Evolutionary conservation across 2,888 invertebrate species (phyloP).

Genomic region (Bugulina stolonifera): DNA sequence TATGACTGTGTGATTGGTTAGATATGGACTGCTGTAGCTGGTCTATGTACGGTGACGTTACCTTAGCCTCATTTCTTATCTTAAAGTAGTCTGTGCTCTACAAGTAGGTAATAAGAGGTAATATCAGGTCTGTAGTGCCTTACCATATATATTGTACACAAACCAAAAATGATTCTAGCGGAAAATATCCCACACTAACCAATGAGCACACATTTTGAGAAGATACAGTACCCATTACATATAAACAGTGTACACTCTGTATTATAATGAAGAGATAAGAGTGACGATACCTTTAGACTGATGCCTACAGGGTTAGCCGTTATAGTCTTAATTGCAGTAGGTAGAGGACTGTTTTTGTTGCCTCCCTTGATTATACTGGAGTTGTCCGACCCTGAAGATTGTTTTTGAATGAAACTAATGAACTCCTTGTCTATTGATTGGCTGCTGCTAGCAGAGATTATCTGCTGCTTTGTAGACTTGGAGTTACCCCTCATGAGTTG

Average conservation of each 20-base stretch:
- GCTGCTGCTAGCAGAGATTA: neutral
- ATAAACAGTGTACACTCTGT: too few relatives aligned
- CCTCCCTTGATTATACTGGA: neutral
- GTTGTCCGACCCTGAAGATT: neutral
- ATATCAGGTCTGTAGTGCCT: too few relatives aligned
- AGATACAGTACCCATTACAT: too few relatives aligned
- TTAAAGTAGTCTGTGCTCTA: neutral
- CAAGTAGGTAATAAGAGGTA: too few relatives aligned
- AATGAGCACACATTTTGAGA: too few relatives aligned
- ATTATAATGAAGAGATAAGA: too few relatives aligned
- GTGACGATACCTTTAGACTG: neutral
- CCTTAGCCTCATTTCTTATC: neutral
- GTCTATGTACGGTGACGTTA: neutral
- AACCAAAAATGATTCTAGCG: too few relatives aligned
- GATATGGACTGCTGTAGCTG: neutral
- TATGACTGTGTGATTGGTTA: slow-evolving; percentile 1
- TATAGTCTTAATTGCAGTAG: slow-evolving; percentile 4
- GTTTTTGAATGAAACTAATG: slow-evolving; percentile 1
- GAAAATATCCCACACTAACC: too few relatives aligned
- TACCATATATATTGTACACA: too few relatives aligned
- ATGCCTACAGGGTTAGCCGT: neutral
- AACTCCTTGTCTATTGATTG: neutral
- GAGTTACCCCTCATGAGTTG: neutral
- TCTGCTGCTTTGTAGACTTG: neutral
- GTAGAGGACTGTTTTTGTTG: neutral